Percentiles rank a stretch among this genome's conserved stretches.
Conservation (phyloP, 2,113 vertebrate species). For the Eurypyga helias region DNA sequence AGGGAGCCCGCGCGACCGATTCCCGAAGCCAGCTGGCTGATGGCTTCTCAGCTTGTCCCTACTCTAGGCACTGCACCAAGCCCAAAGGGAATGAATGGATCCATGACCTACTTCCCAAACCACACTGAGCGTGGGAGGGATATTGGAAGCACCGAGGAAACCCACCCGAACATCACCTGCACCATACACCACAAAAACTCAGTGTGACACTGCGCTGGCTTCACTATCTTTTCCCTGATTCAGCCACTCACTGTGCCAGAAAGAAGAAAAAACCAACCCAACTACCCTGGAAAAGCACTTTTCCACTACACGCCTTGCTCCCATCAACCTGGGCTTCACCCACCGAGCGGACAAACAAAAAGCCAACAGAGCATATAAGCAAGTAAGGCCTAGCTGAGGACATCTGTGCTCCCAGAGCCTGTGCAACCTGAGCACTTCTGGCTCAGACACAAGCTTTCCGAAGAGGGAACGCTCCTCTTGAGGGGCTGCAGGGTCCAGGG, state of each 20-base stretch:
- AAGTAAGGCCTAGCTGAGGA: not conserved
- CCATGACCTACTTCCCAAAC: not conserved
- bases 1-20: rapidly evolving
- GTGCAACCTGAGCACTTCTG: not conserved
- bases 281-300: not conserved
- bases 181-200: not conserved
- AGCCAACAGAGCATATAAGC: not conserved
- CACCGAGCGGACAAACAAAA: not conserved
- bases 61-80: not conserved
- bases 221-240: not conserved
- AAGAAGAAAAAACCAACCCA: not conserved
- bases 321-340: not conserved
- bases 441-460: not conserved
- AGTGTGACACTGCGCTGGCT: not conserved
- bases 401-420: not conserved
- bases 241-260: not conserved
- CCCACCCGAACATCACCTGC: not conserved
- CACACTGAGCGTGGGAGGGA: not conserved
- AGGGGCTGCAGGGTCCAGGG: not conserved
- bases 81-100: not conserved
- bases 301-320: not conserved
- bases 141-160: not conserved
- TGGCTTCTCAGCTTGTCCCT: not conserved
- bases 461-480: not conserved
- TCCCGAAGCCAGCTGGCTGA: not conserved